Evolutionary conservation across 2,113 vertebrate species (phyloP).

Genomic region (Pseudorhombus dupliciocellatus): DNA sequence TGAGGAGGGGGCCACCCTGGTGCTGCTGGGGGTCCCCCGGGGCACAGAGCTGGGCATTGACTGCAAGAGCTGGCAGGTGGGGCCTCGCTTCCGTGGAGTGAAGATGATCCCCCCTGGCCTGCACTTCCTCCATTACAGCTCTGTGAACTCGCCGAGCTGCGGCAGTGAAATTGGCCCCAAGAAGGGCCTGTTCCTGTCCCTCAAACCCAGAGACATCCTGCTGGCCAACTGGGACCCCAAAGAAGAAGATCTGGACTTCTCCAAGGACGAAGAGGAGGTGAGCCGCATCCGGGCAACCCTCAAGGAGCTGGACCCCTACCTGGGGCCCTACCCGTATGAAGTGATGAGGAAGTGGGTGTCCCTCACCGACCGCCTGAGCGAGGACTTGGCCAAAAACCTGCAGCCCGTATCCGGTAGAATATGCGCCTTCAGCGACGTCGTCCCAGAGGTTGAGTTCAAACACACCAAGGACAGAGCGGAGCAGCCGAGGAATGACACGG

Average conservation of each 20-base stretch:
- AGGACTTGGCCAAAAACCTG: constrained; percentile 79
- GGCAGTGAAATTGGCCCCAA: constrained; percentile 86
- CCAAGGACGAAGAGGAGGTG: constrained; percentile 80
- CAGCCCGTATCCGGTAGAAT: constrained; percentile 88
- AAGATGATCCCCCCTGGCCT: constrained; percentile 97
- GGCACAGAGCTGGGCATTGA: constrained; percentile 95
- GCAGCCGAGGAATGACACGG: constrained; percentile 84
- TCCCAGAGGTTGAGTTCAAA: constrained; percentile 84
- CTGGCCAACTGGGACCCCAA: constrained; percentile 86
- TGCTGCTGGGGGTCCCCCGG: constrained; percentile 88
- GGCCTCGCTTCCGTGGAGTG: constrained; percentile 91
- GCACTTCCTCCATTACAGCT: constrained; percentile 92
- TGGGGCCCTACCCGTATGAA: constrained; percentile 93
- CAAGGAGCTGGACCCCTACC: constrained; percentile 86
- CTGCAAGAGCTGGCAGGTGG: constrained; percentile 91
- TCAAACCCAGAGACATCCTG: constrained; percentile 84
- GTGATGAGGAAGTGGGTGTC: constrained; percentile 93
- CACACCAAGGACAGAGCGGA: constrained; percentile 85
- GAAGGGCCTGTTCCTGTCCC: constrained; percentile 86
- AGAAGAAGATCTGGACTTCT: constrained; percentile 85
- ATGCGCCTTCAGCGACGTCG: constrained; percentile 89
- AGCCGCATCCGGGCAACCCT: constrained; percentile 82
- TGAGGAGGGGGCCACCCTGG: constrained; percentile 90
- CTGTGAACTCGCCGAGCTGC: constrained; percentile 72
- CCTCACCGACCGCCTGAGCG: constrained; percentile 85